These are phyloP conservation scores for Drosophila anomalata DNA, from an alignment of 2,888 invertebrate species.

Conservation along the genomic window DNA sequence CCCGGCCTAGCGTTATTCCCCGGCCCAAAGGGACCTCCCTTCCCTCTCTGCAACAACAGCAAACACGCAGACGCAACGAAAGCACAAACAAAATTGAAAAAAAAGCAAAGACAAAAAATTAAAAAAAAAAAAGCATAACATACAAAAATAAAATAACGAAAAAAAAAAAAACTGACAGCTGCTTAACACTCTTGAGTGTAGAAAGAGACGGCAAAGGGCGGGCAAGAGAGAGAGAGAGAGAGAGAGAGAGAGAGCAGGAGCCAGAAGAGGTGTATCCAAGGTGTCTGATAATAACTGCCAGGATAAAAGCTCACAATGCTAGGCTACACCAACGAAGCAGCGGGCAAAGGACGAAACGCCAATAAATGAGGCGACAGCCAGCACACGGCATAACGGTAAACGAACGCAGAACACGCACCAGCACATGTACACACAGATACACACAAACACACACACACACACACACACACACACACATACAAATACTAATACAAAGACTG, in stretches of 20 bases:
- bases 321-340: slow-evolving; percentile 63
- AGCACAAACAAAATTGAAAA: slow-evolving; percentile 20
- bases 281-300: slow-evolving; percentile 51
- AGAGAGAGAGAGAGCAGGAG: slow-evolving; percentile 4
- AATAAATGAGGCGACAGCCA: slow-evolving; percentile 56
- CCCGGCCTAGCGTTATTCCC: slow-evolving; percentile 41
- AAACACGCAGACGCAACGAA: slow-evolving; percentile 49
- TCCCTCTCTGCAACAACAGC: slow-evolving; percentile 23
- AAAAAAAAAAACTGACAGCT: slow-evolving; percentile 42
- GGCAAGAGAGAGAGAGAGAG: not conserved
- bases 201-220: slow-evolving; percentile 33
- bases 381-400: slow-evolving; percentile 49
- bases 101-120: slow-evolving; percentile 32
- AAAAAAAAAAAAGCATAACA: slow-evolving; percentile 30
- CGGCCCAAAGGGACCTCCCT: slow-evolving; percentile 38
- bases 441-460: not conserved
- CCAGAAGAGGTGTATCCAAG: slow-evolving; percentile 8
- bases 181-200: slow-evolving; percentile 56
- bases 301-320: slow-evolving; percentile 44
- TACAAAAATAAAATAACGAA: not conserved
- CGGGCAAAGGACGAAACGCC: slow-evolving; percentile 63
- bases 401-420: slow-evolving; percentile 40
- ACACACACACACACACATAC: not conserved
- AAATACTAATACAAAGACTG: not conserved
- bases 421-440: slow-evolving; percentile 6